A percentile compares a stretch with the other conserved stretches of the same genome.
These are phyloP conservation scores for Otolemur garnettii DNA, from an alignment of 2,113 vertebrate genomes.

Conservation along the genomic window DNA sequence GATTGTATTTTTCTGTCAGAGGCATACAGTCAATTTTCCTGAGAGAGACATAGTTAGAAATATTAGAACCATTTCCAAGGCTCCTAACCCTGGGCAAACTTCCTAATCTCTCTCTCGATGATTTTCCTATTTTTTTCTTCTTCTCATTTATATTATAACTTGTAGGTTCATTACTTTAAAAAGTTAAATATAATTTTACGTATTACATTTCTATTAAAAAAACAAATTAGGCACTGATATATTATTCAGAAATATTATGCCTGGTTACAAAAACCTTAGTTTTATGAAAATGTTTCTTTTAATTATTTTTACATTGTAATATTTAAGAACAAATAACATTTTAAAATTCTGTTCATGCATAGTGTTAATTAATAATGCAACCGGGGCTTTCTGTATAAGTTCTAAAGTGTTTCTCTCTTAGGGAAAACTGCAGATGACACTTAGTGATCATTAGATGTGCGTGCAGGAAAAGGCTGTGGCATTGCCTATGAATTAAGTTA, in stretches of 20 bases:
- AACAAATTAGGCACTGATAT: not conserved
- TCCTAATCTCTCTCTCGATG: not conserved
- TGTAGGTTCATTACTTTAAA: not conserved
- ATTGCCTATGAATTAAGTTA: not conserved
- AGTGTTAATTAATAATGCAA: not conserved
- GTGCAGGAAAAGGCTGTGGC: not conserved
- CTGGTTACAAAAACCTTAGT: not conserved
- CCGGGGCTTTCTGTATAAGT: not conserved
- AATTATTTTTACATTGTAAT: not conserved
- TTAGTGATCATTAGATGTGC: not conserved
- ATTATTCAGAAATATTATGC: not conserved
- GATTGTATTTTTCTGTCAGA: slow-evolving; percentile 50
- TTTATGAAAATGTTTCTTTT: not conserved
- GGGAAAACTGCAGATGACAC: not conserved
- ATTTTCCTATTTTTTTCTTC: not conserved
- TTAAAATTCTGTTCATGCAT: not conserved
- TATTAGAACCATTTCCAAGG: slow-evolving; percentile 48
- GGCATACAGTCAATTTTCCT: slow-evolving; percentile 21
- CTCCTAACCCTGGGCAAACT: slow-evolving; percentile 4
- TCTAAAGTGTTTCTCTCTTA: not conserved
- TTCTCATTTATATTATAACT: not conserved
- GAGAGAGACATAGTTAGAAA: slow-evolving; percentile 48
- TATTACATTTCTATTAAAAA: not conserved
- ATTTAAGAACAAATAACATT: not conserved
- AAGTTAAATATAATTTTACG: not conserved